These are phyloP conservation scores for Piprites chloris DNA, from an alignment of 2,113 vertebrate genomes.

Conservation along the genomic window DNA sequence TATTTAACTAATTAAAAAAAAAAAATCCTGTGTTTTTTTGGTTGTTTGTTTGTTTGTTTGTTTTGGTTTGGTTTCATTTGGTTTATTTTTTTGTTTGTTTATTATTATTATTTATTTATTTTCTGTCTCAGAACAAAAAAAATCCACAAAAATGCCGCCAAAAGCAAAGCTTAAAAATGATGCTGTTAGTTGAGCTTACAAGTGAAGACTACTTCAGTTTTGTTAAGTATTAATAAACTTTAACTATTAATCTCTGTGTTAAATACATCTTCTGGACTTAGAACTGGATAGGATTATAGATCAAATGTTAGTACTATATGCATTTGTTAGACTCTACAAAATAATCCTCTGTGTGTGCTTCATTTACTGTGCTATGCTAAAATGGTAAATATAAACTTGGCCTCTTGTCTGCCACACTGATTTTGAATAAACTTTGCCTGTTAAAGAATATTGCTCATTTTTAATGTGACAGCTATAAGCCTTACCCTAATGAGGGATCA, in stretches of 20 bases:
- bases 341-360: not conserved
- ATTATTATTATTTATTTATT: not conserved
- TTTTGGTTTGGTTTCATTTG: too few species aligned
- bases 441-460: not conserved
- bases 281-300: not conserved
- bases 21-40: not conserved
- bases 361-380: not conserved
- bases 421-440: not conserved
- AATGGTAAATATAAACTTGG: not conserved
- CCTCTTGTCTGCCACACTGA: not conserved
- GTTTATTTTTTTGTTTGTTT: not conserved
- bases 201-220: not conserved
- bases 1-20: not conserved
- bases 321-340: not conserved
- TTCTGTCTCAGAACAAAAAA: not conserved
- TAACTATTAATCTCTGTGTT: not conserved
- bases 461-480: not conserved
- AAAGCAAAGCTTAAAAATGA: not conserved
- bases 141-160: not conserved
- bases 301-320: not conserved
- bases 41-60: not conserved
- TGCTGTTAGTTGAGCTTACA: not conserved
- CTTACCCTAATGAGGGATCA: not conserved
- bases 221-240: not conserved
- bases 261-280: not conserved